Conservation (phyloP, 2,888 invertebrate genomes). For the Chirona hameri region DNA sequence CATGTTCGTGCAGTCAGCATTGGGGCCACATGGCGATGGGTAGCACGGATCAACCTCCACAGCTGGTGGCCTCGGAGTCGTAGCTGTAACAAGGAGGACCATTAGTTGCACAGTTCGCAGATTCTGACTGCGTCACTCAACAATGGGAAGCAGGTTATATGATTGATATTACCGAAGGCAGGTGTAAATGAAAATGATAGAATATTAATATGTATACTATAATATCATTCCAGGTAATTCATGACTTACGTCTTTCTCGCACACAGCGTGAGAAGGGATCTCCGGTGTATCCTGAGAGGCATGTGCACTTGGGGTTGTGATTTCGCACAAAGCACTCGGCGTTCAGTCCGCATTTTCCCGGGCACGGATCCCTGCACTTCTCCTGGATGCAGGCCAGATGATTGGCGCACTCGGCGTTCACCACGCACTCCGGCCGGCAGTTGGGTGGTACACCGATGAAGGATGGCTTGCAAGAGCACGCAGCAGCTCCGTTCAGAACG, state of each 20-base stretch:
- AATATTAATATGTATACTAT: background rate
- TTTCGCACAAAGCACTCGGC: conserved; percentile 70
- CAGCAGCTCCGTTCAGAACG: conserved; percentile 50
- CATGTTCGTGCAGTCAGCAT: conserved; percentile 68
- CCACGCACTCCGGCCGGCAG: conserved; percentile 79
- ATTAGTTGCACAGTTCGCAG: too few relatives aligned
- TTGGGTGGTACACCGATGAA: conserved; percentile 77
- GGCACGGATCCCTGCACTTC: conserved; percentile 55
- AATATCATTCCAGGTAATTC: too few relatives aligned
- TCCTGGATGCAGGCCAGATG: conserved; percentile 76
- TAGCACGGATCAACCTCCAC: conserved; percentile 59
- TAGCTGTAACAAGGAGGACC: background rate
- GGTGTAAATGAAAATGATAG: background rate
- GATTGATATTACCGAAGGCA: too few relatives aligned
- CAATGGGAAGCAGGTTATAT: too few relatives aligned
- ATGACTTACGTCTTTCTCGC: background rate
- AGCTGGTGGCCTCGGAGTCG: conserved; percentile 44
- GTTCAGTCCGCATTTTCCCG: conserved; percentile 72
- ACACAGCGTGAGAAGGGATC: conserved; percentile 64
- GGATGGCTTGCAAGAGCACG: conserved; percentile 67
- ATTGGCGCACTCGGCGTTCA: conserved; percentile 76
- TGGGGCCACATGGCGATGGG: conserved; percentile 81
- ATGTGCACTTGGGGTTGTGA: conserved; percentile 76
- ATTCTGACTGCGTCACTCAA: too few relatives aligned
- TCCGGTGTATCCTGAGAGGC: conserved; percentile 66